These are phyloP conservation scores for Panonychus citri DNA, from an alignment of 1,140 invertebrate genomes.

Conservation along the genomic window DNA sequence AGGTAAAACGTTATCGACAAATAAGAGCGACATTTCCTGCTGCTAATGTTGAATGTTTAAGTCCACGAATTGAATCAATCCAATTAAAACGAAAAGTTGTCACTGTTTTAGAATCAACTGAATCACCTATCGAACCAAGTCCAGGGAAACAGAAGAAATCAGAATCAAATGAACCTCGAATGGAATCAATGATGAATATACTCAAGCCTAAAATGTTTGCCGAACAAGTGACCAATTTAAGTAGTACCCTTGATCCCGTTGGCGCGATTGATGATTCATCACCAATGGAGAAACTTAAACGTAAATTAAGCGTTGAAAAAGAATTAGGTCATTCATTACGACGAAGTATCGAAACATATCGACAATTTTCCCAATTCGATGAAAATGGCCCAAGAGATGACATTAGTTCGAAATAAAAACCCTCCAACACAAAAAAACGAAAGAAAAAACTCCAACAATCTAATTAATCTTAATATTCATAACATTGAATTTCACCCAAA, in stretches of 20 bases:
- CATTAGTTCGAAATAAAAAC: too few species aligned
- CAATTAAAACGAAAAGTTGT: background rate
- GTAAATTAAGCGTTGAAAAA: background rate
- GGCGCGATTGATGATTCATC: background rate
- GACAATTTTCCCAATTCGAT: too few species aligned
- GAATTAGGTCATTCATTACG: background rate
- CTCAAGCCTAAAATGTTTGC: background rate
- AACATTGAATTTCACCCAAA: too few species aligned
- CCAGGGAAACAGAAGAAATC: background rate
- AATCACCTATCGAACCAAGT: background rate
- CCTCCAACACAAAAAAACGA: too few species aligned
- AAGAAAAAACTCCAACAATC: too few species aligned
- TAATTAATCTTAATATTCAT: too few species aligned
- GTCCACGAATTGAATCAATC: background rate
- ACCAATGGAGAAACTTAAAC: background rate
- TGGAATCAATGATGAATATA: background rate
- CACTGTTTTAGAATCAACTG: background rate
- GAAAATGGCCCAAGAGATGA: too few species aligned
- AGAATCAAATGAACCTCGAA: background rate
- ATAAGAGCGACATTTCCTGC: background rate
- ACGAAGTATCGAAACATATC: background rate
- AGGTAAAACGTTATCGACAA: background rate
- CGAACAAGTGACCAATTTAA: background rate
- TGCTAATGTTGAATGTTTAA: background rate
- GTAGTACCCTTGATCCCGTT: background rate